Base-by-base conservation (phyloP, 2,113 vertebrate species). In the Neolamprologus ventralis region DNA sequence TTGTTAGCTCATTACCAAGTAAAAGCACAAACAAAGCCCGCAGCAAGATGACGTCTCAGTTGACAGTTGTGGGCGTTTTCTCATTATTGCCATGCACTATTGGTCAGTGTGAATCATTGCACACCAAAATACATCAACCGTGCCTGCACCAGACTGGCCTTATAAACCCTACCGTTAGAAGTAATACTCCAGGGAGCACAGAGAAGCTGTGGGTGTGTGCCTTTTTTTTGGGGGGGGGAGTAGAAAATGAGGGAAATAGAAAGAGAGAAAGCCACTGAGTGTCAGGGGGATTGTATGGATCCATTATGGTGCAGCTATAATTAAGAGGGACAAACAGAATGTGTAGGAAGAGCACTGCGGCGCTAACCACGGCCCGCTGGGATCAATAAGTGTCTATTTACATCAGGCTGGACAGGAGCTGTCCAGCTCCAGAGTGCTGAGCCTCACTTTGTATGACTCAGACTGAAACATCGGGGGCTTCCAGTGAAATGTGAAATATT, bases 341-440 rank as follows among this genome's bases (percentile, higher is more conserved):
- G 89, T 84, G 85, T 49, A 86, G 75, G 92, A 84, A 63, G 82
- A 90, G 71, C 84, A 85, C 26, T 81, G 89, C 57, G 47, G 90
- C 78, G 83, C 91, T 79, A 89, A 89, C 86, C 87, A 60, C 82
- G 57, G 91, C 83, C 92, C 84, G 83, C 54, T 89, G 87, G 87
- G 92, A 96, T 96, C 95, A 94, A 96, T 96, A 94, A 26, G 85
- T 92, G 91, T 93, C 91, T 81, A 87, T 94, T 94, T 91, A 91
- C 89, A 92, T 92, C 84, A 90, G 60, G 21, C 65, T 31, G 82
- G 89, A 90, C 91, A 73, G 93, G 94, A 93, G 93, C 94, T 93
- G 91, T 94, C 94, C 92, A 92, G 82, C 89, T 86, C 55, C 80
- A 73, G 63, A 91, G 91, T 87, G 92, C 94, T 93, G 91, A 92